A percentile compares a stretch with the other conserved stretches of the same genome.
phyloP scores from a whole-genome alignment of 1,140 invertebrate genomes.

The Diorhabda sublineata region DNA sequence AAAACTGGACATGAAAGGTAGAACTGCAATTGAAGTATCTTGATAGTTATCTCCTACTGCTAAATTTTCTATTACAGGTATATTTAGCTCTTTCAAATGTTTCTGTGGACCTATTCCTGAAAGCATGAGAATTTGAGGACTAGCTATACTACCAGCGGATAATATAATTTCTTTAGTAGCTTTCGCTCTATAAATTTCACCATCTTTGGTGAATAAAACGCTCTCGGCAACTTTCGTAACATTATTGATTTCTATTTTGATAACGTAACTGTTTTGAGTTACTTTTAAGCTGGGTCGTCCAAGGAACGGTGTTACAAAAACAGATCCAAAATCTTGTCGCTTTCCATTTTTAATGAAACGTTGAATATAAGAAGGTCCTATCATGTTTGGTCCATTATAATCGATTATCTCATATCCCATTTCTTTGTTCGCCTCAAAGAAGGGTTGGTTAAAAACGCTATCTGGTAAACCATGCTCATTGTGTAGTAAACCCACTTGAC shows the following conservation, averaged over 20 bases:
- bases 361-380: slow-evolving; percentile 48
- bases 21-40: slow-evolving; percentile 59
- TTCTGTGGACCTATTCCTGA: slow-evolving; percentile 71
- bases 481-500: slow-evolving; percentile 8
- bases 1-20: slow-evolving; percentile 13
- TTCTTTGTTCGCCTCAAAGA: slow-evolving; percentile 54
- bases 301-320: slow-evolving; percentile 52
- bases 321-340: slow-evolving; percentile 55
- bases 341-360: slow-evolving; percentile 51
- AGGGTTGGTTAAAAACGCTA: slow-evolving; percentile 43
- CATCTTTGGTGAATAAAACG: slow-evolving; percentile 52
- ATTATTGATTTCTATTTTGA: slow-evolving; percentile 54
- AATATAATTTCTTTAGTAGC: slow-evolving; percentile 67
- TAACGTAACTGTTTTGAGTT: slow-evolving; percentile 46
- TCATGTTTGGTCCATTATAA: slow-evolving; percentile 45
- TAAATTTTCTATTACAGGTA: slow-evolving; percentile 61
- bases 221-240: slow-evolving; percentile 56
- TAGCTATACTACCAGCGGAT: slow-evolving; percentile 68
- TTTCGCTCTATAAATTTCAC: slow-evolving; percentile 40
- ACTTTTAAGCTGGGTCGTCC: slow-evolving; percentile 54
- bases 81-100: slow-evolving; percentile 61
- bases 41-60: slow-evolving; percentile 75
- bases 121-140: slow-evolving; percentile 74
- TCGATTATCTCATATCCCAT: slow-evolving; percentile 54
- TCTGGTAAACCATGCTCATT: slow-evolving; percentile 15